Base-by-base conservation (phyloP, 2,888 invertebrate genomes). In the Habroteleia sp. region DNA sequence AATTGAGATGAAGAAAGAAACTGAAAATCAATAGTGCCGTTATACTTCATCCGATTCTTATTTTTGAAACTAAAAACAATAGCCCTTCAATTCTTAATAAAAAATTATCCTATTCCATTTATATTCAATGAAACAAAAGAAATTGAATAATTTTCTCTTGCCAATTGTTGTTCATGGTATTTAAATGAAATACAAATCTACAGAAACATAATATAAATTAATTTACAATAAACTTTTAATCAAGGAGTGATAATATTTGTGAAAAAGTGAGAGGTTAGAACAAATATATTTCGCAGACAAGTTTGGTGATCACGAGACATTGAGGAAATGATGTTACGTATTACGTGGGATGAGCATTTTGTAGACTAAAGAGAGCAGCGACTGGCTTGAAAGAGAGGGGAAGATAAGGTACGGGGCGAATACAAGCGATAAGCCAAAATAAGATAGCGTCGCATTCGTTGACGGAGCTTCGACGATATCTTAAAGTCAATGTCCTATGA, bases 401-500 rank as follows among this genome's bases (percentile, higher is more conserved):
- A 54, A 77, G 85, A 85, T 85, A 85, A 84, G 81, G 80, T 84
- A 83, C 81, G 77, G 80, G n/a, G n/a, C 80, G 86, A 83, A 83
- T 80, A 84, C 83, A 81, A 81, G 81, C 78, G 87, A 87, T 86
- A 87, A 85, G 84, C 83, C 83, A 82, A 86, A 86, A 86, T 80
- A 83, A 86, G 85, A 86, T 87, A 86, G 82, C 80, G 82, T 75
- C 74, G 74, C 37, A 76, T 76, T 48, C 73, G 80, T 79, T 80
- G 82, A 83, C 84, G 82, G 79, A 82, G 83, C 82, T 77, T 73
- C 80, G 73, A 80, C 82, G 84, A 85, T 88, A 88, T 87, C 87
- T 87, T 87, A 88, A 88, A 88, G 88, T 88, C 88, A 88, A 88
- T 88, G 88, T 87, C 88, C 88, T 88, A 85, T 84, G 87, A 86